Conservation (phyloP, 2,797 vertebrate genomes). For the Gambusia yucatana region DNA sequence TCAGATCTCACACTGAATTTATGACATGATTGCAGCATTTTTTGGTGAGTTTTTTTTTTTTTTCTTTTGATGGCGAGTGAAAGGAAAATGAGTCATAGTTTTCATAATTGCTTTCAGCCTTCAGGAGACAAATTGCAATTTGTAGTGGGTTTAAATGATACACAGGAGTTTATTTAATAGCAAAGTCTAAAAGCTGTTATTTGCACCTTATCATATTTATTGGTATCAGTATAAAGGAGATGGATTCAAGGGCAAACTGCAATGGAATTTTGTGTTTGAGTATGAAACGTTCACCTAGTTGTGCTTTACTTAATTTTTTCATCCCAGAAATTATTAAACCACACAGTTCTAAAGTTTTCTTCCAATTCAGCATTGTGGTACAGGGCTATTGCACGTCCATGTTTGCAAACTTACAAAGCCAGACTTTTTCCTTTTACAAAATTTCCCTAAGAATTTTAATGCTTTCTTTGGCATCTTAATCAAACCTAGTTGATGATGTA, state of each 20-base stretch:
- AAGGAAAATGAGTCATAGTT: slow-evolving; percentile 2
- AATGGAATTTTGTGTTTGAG: background rate
- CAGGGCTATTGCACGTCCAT: background rate
- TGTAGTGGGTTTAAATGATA: background rate
- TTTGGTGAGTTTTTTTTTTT: background rate
- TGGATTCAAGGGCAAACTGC: background rate
- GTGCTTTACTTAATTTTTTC: background rate
- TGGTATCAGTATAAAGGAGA: background rate
- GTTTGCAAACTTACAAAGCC: background rate
- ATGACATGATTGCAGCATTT: background rate
- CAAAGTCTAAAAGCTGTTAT: background rate
- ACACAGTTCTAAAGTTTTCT: background rate
- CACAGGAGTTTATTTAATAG: background rate
- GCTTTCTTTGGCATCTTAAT: background rate
- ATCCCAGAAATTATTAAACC: background rate
- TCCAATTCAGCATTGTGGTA: background rate
- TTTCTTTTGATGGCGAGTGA: background rate
- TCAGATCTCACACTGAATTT: background rate
- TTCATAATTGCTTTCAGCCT: background rate
- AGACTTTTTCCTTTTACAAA: background rate
- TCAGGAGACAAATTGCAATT: background rate
- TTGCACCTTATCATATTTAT: background rate
- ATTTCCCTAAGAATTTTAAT: background rate
- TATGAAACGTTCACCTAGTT: background rate
- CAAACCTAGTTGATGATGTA: background rate